phyloP scores from a whole-genome alignment of 2,113 vertebrate genomes.

The Cisticola juncidis region DNA sequence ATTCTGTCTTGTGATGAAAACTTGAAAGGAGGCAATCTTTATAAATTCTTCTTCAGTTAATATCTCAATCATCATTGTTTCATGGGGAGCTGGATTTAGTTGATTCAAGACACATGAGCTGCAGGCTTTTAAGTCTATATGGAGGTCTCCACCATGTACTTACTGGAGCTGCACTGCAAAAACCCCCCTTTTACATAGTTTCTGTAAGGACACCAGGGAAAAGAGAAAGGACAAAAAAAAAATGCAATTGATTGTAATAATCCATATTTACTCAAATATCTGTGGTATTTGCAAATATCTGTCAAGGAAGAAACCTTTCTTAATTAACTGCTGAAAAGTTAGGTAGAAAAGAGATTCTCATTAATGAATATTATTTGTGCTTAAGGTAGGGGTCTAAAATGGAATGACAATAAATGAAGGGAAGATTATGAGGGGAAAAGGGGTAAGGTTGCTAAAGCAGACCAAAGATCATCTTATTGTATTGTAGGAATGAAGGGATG shows the following conservation, averaged over 20 bases:
- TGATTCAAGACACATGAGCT: background rate
- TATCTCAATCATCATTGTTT: background rate
- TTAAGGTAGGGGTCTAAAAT: background rate
- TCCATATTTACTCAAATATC: background rate
- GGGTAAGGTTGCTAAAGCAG: background rate
- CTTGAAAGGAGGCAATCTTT: background rate
- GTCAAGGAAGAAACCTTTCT: background rate
- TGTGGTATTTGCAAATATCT: background rate
- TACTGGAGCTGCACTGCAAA: background rate
- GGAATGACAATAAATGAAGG: background rate
- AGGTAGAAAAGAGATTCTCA: background rate
- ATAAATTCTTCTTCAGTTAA: background rate
- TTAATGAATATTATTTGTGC: background rate
- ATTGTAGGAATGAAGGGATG: background rate
- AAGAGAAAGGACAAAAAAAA: background rate
- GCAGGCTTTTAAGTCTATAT: background rate
- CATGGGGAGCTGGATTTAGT: background rate
- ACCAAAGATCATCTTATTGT: background rate
- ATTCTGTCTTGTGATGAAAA: background rate
- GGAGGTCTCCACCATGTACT: background rate
- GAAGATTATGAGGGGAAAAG: background rate
- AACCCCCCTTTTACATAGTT: accelerated
- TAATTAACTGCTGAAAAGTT: background rate
- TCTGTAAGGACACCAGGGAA: background rate
- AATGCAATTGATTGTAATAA: background rate